Evolutionary conservation across 30 jellyfish, hydroid and myxozoan species (phyloP), one percentile per base, ranked within the genome.

Genomic region (Aurelia sp.): DNA sequence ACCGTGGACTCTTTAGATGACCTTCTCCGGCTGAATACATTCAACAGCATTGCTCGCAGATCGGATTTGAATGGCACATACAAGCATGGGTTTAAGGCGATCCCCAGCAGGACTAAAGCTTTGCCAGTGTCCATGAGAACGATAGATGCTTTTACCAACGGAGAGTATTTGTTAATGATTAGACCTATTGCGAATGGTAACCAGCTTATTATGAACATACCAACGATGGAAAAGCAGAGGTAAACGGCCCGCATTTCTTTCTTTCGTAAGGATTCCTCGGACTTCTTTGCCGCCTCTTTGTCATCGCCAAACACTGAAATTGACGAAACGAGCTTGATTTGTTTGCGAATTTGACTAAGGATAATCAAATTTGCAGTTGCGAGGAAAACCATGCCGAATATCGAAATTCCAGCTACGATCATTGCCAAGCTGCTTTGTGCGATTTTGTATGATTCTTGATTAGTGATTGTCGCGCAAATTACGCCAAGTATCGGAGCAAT

Each of bases 241-340:
- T 81, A 69, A 21, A 60, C 91, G 35, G 91, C 91, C 17, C 91
- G 77, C 41, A 81, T n/a, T 21, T 81, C 91, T 69, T 69, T 81
- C 84, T 81, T 67, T 68, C 91, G 91, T 33, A 81, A 51, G 30
- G 68, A 7, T 0, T 22, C 55, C 44, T 58, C 77, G 13, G 80
- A 57, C n/a, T 22, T 68, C 60, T 69, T 67, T 40, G 84, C 83
- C 63, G 91, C 91, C 31, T 30, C 81, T 16, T 55, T 37, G 60
- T 81, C 91, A 48, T 81, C 58, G 33, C 81, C 84, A 71, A 64
- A 81, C 57, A 81, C 91, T 1, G 91, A 66, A 23, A 81, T 59
- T 19, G 84, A 48, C 22, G 91, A 67, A 10, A 66, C 70, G 40
- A 66, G 78, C 68, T 81, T 67, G 19, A 81, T 13, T 40, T 81